Conservation (phyloP, 2,113 vertebrate species). For the Tichodroma muraria region DNA sequence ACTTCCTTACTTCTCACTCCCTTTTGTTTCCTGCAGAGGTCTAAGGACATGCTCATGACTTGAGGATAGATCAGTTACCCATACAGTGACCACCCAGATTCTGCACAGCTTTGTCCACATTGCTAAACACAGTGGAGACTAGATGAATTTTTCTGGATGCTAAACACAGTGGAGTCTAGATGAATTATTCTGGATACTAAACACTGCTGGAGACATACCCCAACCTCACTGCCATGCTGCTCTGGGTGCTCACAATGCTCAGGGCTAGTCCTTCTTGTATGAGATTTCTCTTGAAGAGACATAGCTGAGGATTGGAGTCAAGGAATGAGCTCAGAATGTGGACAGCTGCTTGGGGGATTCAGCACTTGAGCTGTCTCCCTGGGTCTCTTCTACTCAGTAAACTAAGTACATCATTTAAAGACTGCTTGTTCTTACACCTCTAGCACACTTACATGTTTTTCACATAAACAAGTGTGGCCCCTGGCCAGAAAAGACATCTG, state of each 20-base stretch:
- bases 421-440: background rate
- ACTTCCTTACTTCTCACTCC: background rate
- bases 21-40: background rate
- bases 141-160: background rate
- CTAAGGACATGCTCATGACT: background rate
- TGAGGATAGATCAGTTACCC: background rate
- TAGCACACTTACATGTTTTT: background rate
- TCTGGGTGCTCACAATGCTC: background rate
- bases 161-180: background rate
- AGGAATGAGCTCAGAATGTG: background rate
- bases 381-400: background rate
- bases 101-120: background rate
- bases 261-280: background rate
- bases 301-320: background rate
- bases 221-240: background rate
- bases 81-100: background rate
- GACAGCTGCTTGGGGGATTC: accelerated
- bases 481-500: background rate
- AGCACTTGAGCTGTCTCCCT: background rate
- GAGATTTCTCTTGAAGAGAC: background rate
- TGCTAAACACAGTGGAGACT: background rate
- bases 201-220: background rate
- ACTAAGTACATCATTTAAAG: background rate
- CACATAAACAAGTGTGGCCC: background rate
- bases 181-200: background rate